A percentile compares a stretch with the other conserved stretches of the same genome.
phyloP scores from a whole-genome alignment of 2,797 vertebrate genomes.

The Stomatorhinus walkeri region DNA sequence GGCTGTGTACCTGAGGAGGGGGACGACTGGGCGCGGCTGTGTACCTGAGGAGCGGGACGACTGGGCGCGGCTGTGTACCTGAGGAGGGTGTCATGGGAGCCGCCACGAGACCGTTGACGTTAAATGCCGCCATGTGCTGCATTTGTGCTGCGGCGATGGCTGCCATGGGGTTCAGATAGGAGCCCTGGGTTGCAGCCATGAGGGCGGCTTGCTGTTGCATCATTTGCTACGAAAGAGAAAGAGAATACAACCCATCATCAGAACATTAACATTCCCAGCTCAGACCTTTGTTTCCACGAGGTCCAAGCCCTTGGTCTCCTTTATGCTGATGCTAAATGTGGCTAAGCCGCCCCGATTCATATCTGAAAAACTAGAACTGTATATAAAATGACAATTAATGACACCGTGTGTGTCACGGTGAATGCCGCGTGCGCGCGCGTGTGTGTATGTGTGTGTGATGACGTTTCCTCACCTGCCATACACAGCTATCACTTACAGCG shows the following conservation, averaged over 20 bases:
- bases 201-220: constrained; percentile 81
- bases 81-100: constrained; percentile 65
- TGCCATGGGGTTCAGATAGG: constrained; percentile 69
- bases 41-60: constrained; percentile 69
- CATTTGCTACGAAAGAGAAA: constrained; percentile 51
- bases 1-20: constrained; percentile 64
- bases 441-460: background rate
- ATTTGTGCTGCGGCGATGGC: constrained; percentile 74
- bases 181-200: constrained; percentile 70
- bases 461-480: constrained; percentile 17
- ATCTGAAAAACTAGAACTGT: background rate
- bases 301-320: background rate
- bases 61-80: constrained; percentile 60
- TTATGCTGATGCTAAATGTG: background rate
- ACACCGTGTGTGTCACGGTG: too few relatives aligned
- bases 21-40: constrained; percentile 55
- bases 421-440: too few relatives aligned
- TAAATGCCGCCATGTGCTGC: constrained; percentile 75
- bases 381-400: background rate
- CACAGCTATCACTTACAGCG: constrained; percentile 64
- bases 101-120: constrained; percentile 69
- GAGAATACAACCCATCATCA: constrained; percentile 16
- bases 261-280: background rate
- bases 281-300: background rate
- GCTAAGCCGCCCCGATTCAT: too few relatives aligned